Percentiles rank a stretch among this genome's conserved stretches.
These are phyloP conservation scores for Siphamia tubifer DNA, from an alignment of 2,113 vertebrate species.

Conservation along the genomic window DNA sequence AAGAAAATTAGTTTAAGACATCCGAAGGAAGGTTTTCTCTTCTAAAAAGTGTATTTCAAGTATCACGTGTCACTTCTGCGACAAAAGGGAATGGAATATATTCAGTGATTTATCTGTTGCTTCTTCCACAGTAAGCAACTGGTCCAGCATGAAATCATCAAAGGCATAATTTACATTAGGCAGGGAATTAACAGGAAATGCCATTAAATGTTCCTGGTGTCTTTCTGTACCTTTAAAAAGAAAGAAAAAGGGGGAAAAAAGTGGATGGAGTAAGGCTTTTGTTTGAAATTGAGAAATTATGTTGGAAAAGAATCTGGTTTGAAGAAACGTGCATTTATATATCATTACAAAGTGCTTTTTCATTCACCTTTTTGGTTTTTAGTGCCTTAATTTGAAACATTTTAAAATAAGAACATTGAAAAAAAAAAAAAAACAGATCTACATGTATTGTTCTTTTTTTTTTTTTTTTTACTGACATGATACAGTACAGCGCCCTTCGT, in stretches of 20 bases:
- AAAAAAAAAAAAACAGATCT: conserved; percentile 11
- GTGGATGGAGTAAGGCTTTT: conserved; percentile 56
- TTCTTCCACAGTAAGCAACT: conserved; percentile 3
- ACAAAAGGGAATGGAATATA: conserved; percentile 29
- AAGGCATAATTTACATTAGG: conserved; percentile 22
- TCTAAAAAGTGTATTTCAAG: conserved; percentile 52
- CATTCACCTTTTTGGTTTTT: conserved; percentile 77
- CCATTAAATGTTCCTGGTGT: neutral
- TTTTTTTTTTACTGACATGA: conserved; percentile 50
- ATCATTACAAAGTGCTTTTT: conserved; percentile 79
- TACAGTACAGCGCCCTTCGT: conserved; percentile 9
- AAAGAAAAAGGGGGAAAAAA: neutral
- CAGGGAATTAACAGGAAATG: conserved; percentile 16
- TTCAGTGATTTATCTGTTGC: conserved; percentile 26
- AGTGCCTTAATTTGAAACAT: conserved; percentile 69
- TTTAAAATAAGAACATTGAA: conserved; percentile 44
- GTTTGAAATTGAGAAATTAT: conserved; percentile 37
- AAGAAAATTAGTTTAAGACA: conserved; percentile 33
- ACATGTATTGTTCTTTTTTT: conserved; percentile 52
- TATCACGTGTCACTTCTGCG: conserved; percentile 31
- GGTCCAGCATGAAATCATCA: conserved; percentile 38
- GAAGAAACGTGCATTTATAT: conserved; percentile 69
- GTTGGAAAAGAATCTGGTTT: conserved; percentile 43
- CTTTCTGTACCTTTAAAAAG: neutral
- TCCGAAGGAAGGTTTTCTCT: conserved; percentile 39